Conservation (phyloP, 2,113 vertebrate genomes). For the Brachyhypopomus occidentalis region DNA sequence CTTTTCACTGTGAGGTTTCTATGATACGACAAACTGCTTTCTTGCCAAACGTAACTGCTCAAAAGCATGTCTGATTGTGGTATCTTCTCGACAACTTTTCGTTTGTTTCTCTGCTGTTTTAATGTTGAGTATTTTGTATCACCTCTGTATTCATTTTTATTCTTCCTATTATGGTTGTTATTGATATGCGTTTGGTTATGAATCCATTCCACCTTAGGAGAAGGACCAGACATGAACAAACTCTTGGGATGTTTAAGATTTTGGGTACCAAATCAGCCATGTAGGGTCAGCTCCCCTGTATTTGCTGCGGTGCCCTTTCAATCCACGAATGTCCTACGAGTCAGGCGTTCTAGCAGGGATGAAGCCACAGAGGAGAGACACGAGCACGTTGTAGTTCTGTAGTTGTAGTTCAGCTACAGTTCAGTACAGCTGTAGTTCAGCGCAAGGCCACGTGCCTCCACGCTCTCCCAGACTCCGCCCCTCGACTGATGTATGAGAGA, state of each 20-base stretch:
- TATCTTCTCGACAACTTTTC: conserved; percentile 63
- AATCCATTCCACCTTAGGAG: conserved; percentile 72
- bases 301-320: conserved; percentile 45
- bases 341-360: not conserved
- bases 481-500: not conserved
- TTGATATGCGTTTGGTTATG: conserved; percentile 71
- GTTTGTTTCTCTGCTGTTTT: conserved; percentile 63
- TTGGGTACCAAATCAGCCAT: conserved; percentile 68
- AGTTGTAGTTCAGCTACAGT: too few species aligned
- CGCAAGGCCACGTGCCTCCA: not conserved
- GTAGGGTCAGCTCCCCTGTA: conserved; percentile 52
- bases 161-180: conserved; percentile 72
- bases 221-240: conserved; percentile 70
- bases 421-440: not conserved
- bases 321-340: not conserved
- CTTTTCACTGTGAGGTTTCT: conserved; percentile 84
- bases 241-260: conserved; percentile 65
- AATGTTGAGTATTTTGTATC: conserved; percentile 75
- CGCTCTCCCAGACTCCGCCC: not conserved
- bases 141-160: conserved; percentile 75
- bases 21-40: conserved; percentile 78
- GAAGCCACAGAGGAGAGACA: not conserved
- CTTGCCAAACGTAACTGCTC: conserved; percentile 79
- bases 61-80: conserved; percentile 78
- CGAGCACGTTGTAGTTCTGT: too few species aligned